Evolutionary conservation across 2,888 invertebrate genomes (phyloP).

Genomic region (Pterostichus madidus): DNA sequence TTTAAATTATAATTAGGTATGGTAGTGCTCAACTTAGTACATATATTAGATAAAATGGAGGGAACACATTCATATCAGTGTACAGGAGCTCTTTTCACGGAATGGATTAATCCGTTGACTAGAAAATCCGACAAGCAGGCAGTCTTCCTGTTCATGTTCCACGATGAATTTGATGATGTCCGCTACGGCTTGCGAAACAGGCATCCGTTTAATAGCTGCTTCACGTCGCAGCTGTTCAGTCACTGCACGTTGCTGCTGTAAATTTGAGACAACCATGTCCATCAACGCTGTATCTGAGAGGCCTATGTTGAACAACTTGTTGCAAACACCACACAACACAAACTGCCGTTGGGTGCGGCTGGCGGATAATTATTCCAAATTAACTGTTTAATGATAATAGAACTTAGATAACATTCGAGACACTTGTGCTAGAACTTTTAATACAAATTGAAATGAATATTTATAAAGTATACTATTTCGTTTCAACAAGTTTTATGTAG

Average conservation of each 20-base stretch:
- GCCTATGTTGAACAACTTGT: conserved; percentile 84
- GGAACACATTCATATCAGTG: conserved; percentile 83
- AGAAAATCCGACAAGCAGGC: conserved; percentile 94
- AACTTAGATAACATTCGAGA: not conserved
- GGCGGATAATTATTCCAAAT: conserved; percentile 10
- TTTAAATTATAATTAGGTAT: conserved; percentile 29
- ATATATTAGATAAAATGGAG: conserved; percentile 16
- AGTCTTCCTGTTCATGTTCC: conserved; percentile 96
- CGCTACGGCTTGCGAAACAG: conserved; percentile 93
- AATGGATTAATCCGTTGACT: conserved; percentile 97
- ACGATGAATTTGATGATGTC: conserved; percentile 94
- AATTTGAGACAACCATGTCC: conserved; percentile 95
- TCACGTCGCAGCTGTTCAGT: conserved; percentile 96
- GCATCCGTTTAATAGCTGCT: conserved; percentile 91
- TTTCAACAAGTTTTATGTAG: conserved; percentile 40
- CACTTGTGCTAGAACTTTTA: conserved; percentile 24
- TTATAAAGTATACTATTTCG: not conserved
- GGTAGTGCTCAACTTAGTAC: conserved; percentile 41
- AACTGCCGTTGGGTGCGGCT: conserved; percentile 65
- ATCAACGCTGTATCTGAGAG: conserved; percentile 93
- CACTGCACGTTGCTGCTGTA: conserved; percentile 95
- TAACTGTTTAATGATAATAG: not conserved
- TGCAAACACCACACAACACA: conserved; percentile 66
- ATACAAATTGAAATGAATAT: conserved; percentile 26
- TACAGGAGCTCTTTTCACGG: conserved; percentile 95